Evolutionary conservation across 2,797 vertebrate species (phyloP), one percentile per base, ranked within the genome.

Genomic region (Sebastes variabilis): DNA sequence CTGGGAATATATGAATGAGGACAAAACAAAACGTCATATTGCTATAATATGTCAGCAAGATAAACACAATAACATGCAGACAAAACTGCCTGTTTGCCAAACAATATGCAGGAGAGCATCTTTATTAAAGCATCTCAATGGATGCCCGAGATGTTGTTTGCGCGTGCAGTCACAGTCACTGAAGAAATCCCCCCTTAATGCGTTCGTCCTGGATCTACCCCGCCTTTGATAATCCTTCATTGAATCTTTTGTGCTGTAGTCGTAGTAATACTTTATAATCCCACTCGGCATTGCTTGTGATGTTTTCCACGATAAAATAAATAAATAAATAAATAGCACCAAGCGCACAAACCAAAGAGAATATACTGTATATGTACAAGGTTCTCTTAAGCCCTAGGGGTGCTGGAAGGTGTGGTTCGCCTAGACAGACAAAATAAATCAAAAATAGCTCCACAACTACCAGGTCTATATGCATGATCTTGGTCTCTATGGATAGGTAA

Each of bases 261-360:
- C 69, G 85, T 79, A 66, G 66, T 85, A 86, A 82, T 86, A 90
- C 67, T 87, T 82, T 64, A 56, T 86, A 90, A 88, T 90, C 86
- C 87, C 65, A 34, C 34, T 68, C 74, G 62, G 70, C 8, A 11
- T 54, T 79, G 42, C 38, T 29, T 87, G 56, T 86, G 74, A 83
- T 84, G 59, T 85, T 89, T 32, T 38, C 66, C 36, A 34, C 11
- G 3, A 78, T 75, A 18, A 68, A 72, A 66, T 65, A 69, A 52
- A 84, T 27, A 76, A 67, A 64, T 11, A 72, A 67, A 64, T 12
- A 72, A 72, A 82, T 66, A 71, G 10, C 2, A 55, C 27, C 9
- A 24, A 38, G 18, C 20, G 36, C 60, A 72, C 10, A 72, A 46
- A 73, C 20, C 12, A 61, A 71, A 77, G 13, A 75, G 20, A 20